A percentile compares a stretch with the other conserved stretches of the same genome.
These are phyloP conservation scores for Trematocara variabile DNA, from an alignment of 2,113 vertebrate genomes.

Conservation along the genomic window DNA sequence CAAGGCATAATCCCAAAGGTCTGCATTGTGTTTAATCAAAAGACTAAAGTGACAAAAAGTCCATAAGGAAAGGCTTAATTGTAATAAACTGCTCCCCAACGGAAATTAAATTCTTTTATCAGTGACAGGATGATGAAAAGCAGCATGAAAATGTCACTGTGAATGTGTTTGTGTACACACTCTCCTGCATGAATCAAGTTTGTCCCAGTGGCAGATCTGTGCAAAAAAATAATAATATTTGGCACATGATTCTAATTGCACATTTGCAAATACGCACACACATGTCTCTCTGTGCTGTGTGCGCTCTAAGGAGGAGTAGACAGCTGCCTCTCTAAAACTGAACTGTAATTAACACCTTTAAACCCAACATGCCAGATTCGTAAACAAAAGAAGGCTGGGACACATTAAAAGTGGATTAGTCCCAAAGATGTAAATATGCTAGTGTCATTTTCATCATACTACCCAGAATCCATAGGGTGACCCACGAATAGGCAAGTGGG, in stretches of 20 bases:
- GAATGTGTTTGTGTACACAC: not conserved
- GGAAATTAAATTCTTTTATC: slow-evolving; percentile 12
- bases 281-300: not conserved
- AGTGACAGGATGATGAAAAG: slow-evolving; percentile 15
- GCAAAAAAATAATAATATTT: not conserved
- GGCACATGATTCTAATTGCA: not conserved
- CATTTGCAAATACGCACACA: not conserved
- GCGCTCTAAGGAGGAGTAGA: slow-evolving; percentile 7
- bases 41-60: not conserved
- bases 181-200: not conserved
- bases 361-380: slow-evolving; percentile 53
- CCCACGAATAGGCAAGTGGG: slow-evolving; percentile 25
- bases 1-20: not conserved
- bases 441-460: slow-evolving; percentile 48
- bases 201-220: not conserved
- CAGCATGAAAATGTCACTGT: not conserved
- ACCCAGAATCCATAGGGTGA: slow-evolving; percentile 16
- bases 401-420: slow-evolving; percentile 62
- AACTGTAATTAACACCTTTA: slow-evolving; percentile 66
- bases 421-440: slow-evolving; percentile 55
- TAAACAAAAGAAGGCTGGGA: slow-evolving; percentile 57
- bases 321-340: slow-evolving; percentile 66
- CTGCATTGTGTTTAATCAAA: not conserved
- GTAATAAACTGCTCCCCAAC: not conserved
- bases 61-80: not conserved